phyloP scores from a whole-genome alignment of 2,797 vertebrate species.

The Melanotaenia maccullochi region DNA sequence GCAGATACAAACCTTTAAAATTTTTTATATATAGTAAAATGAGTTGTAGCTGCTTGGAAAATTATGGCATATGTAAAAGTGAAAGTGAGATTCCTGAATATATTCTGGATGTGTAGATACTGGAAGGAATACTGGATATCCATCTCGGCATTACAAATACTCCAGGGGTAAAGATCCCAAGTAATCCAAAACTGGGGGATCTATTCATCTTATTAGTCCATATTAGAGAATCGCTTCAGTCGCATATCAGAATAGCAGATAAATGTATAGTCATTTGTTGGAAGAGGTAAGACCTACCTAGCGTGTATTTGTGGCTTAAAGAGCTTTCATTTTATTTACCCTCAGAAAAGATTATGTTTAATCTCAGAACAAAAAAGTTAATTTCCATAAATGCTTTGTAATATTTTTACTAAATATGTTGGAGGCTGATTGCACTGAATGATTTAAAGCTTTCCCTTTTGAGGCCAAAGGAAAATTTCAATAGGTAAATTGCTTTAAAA shows the following conservation, averaged over 20 bases:
- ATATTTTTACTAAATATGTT: not conserved
- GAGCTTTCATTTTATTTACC: conserved; percentile 5
- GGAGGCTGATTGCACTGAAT: not conserved
- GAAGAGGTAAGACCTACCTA: not conserved
- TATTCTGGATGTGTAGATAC: not conserved
- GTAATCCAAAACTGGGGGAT: not conserved
- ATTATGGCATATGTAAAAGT: not conserved
- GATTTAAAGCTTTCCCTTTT: not conserved
- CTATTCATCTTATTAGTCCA: not conserved
- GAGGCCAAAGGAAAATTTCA: not conserved
- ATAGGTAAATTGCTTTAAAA: not conserved
- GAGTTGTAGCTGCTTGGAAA: not conserved
- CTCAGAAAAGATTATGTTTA: not conserved
- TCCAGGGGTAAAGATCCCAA: not conserved
- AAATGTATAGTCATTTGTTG: not conserved
- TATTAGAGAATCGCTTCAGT: not conserved
- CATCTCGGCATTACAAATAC: not conserved
- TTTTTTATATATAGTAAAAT: not conserved
- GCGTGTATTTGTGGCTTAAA: not conserved
- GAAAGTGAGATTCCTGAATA: not conserved
- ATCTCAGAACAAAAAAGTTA: not conserved
- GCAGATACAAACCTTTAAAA: not conserved
- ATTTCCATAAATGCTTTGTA: not conserved
- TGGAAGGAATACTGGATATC: not conserved
- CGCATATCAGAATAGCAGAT: not conserved